phyloP scores from a whole-genome alignment of 2,113 vertebrate genomes.

The Prionailurus bengalensis region DNA sequence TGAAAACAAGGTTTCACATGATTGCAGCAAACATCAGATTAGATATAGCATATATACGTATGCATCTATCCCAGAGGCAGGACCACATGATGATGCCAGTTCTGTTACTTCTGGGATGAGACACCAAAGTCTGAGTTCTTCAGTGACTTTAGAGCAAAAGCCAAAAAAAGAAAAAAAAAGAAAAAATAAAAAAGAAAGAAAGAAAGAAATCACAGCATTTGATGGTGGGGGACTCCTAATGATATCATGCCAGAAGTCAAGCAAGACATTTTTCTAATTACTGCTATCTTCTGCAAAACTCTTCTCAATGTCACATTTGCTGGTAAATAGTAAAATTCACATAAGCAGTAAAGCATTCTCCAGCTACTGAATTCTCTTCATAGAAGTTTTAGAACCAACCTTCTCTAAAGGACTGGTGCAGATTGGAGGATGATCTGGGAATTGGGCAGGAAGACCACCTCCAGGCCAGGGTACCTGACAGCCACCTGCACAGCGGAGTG shows the following conservation, averaged over 20 bases:
- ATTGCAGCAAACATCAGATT: not conserved
- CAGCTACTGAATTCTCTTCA: not conserved
- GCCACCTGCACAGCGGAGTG: rapidly evolving
- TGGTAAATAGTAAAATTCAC: not conserved
- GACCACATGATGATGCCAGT: rapidly evolving
- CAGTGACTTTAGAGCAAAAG: not conserved
- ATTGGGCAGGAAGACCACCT: not conserved
- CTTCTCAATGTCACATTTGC: not conserved
- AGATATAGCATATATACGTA: rapidly evolving
- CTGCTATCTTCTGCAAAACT: not conserved
- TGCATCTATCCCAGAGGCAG: too few species aligned
- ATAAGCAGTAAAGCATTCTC: not conserved
- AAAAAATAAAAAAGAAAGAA: too few species aligned
- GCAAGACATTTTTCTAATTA: not conserved
- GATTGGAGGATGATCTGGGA: not conserved
- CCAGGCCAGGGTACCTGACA: not conserved
- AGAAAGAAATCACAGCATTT: not conserved
- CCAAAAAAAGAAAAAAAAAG: not conserved
- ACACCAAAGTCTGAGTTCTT: not conserved
- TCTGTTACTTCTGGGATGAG: not conserved
- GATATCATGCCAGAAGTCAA: not conserved
- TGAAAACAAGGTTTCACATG: not conserved
- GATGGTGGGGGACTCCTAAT: not conserved
- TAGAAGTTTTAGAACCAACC: too few species aligned
- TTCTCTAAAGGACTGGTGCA: too few species aligned